Conservation (phyloP, 1,140 invertebrate genomes). For the Pseudomyrmex flavicornis region DNA sequence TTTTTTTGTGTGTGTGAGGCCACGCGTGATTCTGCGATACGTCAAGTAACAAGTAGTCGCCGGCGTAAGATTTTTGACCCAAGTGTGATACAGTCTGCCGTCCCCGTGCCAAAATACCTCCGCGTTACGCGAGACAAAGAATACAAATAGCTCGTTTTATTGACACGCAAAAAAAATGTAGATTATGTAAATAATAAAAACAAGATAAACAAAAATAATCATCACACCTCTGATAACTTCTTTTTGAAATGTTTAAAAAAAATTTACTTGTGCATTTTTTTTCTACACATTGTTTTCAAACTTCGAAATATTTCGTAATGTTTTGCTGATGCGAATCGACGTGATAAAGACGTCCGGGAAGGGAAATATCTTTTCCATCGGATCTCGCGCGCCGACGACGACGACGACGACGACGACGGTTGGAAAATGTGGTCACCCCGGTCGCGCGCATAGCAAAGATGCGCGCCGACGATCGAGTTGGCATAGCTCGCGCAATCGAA, state of each 20-base stretch:
- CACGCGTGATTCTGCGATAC: not conserved
- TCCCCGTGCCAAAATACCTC: not conserved
- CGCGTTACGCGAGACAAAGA: no score
- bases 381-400: not conserved
- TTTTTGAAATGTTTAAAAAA: no score
- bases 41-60: not conserved
- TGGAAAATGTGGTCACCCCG: constrained; percentile 3
- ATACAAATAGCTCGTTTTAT: no score
- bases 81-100: not conserved
- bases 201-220: no score
- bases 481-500: constrained; percentile 11
- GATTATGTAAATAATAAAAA: no score
- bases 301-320: not conserved
- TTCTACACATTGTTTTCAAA: no score
- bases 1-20: not conserved
- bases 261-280: no score
- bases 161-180: no score
- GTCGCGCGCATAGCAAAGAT: not conserved
- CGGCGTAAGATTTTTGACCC: not conserved
- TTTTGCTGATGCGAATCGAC: not conserved
- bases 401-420: not conserved
- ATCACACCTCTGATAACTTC: no score
- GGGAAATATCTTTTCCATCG: not conserved
- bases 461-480: not conserved
- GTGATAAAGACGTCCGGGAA: not conserved